Conservation (phyloP, 2,888 invertebrate species). For the Eupsilia transversa region DNA sequence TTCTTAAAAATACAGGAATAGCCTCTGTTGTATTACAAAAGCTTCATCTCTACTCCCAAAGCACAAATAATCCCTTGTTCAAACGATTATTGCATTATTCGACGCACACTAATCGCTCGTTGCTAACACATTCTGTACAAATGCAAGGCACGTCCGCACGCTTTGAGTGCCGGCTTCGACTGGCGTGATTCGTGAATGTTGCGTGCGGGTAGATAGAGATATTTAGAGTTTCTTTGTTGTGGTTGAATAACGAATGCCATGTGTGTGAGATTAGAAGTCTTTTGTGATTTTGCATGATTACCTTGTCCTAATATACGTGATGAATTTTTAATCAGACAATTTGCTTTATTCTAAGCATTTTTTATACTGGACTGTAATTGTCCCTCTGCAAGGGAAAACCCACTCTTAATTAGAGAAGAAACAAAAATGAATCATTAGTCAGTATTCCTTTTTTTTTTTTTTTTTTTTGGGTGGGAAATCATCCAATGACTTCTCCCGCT, state of each 20-base stretch:
- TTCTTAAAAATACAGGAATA: neutral
- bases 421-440: neutral
- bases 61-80: neutral
- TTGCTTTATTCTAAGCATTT: neutral
- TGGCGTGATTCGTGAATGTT: conserved; percentile 37
- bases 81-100: conserved; percentile 29
- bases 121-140: conserved; percentile 29
- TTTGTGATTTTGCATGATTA: conserved; percentile 14
- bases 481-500: no score
- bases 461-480: no score
- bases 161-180: conserved; percentile 35
- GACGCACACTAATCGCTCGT: conserved; percentile 35
- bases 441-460: no score
- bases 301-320: neutral
- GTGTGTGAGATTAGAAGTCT: neutral
- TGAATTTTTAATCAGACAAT: neutral
- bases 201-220: conserved; percentile 48
- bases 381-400: neutral
- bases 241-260: conserved; percentile 1
- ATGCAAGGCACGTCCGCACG: conserved; percentile 53
- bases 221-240: conserved; percentile 40
- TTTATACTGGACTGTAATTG: neutral
- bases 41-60: neutral
- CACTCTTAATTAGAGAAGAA: neutral
- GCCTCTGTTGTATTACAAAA: neutral